Evolutionary conservation across 2,113 vertebrate species (phyloP).

Genomic region (Onychostruthus taczanowskii): DNA sequence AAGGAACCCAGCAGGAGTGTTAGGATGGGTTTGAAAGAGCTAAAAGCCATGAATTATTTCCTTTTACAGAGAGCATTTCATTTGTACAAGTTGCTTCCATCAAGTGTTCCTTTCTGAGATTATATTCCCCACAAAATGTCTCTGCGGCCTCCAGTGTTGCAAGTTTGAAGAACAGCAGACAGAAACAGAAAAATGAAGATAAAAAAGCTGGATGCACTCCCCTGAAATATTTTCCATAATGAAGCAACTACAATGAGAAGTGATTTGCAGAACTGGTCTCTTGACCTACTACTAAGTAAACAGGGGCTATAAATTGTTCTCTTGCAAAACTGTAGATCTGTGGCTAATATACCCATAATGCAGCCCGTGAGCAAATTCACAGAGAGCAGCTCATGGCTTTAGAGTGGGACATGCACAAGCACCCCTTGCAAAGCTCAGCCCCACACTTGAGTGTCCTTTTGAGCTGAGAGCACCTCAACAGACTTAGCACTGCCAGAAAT

Average conservation of each 20-base stretch:
- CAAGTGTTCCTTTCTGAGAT: not conserved
- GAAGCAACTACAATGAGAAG: not conserved
- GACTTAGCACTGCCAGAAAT: not conserved
- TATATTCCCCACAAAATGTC: not conserved
- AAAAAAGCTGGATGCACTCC: not conserved
- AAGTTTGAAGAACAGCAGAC: not conserved
- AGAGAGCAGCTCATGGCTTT: fast-evolving
- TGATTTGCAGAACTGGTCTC: not conserved
- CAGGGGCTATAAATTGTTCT: not conserved
- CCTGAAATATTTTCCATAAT: not conserved
- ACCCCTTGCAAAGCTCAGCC: not conserved
- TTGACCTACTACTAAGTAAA: not conserved
- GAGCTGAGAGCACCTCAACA: not conserved
- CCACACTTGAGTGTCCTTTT: not conserved
- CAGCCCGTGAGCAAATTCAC: not conserved
- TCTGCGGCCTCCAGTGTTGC: not conserved
- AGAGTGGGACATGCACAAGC: fast-evolving
- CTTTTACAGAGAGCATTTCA: not conserved
- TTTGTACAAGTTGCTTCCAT: not conserved
- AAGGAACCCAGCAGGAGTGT: conserved; percentile 30
- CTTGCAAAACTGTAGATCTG: not conserved
- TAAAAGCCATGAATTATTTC: conserved; percentile 37
- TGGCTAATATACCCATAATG: not conserved
- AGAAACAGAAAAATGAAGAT: not conserved
- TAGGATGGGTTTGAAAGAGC: conserved; percentile 10